Percentiles rank a stretch among this genome's conserved stretches.
phyloP scores from a whole-genome alignment of 2,888 invertebrate genomes.

The Trissolcus brochymenae region DNA sequence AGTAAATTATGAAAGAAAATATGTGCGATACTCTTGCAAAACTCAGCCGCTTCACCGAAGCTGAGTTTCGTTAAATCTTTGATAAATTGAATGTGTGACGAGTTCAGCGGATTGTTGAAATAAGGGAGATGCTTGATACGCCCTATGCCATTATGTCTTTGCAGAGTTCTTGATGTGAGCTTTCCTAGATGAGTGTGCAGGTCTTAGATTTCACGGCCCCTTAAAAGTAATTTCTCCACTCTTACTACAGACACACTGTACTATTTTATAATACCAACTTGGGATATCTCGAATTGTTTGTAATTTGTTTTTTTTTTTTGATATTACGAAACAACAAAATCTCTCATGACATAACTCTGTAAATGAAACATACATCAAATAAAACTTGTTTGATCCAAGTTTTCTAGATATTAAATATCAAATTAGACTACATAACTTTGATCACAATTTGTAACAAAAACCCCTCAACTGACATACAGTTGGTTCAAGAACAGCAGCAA shows the following conservation, averaged over 20 bases:
- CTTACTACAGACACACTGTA: slow-evolving; percentile 60
- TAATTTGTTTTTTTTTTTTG: too few relatives aligned
- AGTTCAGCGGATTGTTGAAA: slow-evolving; percentile 70
- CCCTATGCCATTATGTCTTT: slow-evolving; percentile 41
- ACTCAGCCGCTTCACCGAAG: slow-evolving; percentile 40
- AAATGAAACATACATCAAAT: too few relatives aligned
- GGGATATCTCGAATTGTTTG: background rate
- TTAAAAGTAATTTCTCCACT: slow-evolving; percentile 68
- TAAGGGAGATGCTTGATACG: slow-evolving; percentile 63
- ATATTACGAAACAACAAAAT: too few relatives aligned
- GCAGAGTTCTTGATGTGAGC: slow-evolving; percentile 38
- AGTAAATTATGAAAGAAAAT: slow-evolving; percentile 54
- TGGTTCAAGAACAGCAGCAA: slow-evolving; percentile 44
- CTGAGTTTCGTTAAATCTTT: slow-evolving; percentile 61
- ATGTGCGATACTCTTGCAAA: slow-evolving; percentile 49
- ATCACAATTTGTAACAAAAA: slow-evolving; percentile 1
- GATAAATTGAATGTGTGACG: slow-evolving; percentile 73
- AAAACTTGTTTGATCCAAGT: too few relatives aligned
- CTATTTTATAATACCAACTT: slow-evolving; percentile 63
- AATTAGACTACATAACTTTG: too few relatives aligned
- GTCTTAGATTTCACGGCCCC: slow-evolving; percentile 70
- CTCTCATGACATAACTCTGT: too few relatives aligned
- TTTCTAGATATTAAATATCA: too few relatives aligned
- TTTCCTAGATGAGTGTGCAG: slow-evolving; percentile 65
- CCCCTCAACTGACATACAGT: too few relatives aligned